A percentile compares a stretch with the other conserved stretches of the same genome.
phyloP scores from a whole-genome alignment of 2,113 vertebrate species.

The Pollimyrus isidori region DNA sequence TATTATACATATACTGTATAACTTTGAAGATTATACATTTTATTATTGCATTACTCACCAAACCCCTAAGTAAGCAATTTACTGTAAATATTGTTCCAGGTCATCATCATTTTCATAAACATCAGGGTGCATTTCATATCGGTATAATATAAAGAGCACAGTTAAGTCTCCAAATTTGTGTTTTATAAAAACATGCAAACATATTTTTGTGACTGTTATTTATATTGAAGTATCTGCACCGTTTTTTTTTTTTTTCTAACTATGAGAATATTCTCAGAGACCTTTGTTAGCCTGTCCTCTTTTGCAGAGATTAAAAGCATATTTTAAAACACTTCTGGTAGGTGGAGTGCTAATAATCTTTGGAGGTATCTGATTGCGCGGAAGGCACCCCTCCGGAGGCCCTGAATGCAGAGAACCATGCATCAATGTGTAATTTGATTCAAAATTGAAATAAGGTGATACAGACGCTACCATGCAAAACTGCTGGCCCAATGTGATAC shows the following conservation, averaged over 20 bases:
- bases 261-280: constrained; percentile 5
- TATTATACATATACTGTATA: neutral
- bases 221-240: neutral
- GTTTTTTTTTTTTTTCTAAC: neutral
- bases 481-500: constrained; percentile 17
- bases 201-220: neutral
- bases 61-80: neutral
- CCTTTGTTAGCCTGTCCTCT: constrained; percentile 15
- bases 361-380: constrained; percentile 17
- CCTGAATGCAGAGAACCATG: neutral
- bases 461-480: constrained; percentile 21
- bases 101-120: neutral
- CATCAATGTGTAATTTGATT: constrained; percentile 28
- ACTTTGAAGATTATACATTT: neutral
- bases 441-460: constrained; percentile 27
- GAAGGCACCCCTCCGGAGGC: neutral
- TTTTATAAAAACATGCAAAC: neutral
- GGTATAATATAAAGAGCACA: neutral
- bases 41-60: neutral
- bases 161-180: neutral
- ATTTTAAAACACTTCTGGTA: constrained; percentile 23
- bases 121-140: neutral
- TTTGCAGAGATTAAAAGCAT: constrained; percentile 23
- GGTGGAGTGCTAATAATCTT: constrained; percentile 27
- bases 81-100: neutral